Base-by-base conservation (phyloP, 23 tunicate species). In the Halocynthia roretzi region DNA sequence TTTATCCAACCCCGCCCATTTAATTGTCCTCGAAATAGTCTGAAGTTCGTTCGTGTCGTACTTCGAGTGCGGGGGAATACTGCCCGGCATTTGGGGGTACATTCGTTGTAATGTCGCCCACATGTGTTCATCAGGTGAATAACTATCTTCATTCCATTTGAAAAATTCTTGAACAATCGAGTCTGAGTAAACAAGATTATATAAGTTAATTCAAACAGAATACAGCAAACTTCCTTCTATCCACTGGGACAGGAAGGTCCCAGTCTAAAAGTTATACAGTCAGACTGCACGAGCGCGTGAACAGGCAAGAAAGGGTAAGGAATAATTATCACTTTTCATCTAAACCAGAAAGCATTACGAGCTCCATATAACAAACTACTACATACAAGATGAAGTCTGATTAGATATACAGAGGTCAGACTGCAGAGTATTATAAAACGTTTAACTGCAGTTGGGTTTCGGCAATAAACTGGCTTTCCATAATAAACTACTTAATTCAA, bases 71-170 rank as follows among this genome's bases (percentile, higher is more conserved):
- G 96, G 99, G 19, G 95, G 99, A 23, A 71, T 68, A 72, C 95
- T 89, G 5, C 99, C 99, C 5, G 99, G 99, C 10, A 91, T 50
- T 11, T 71, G 76, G 54, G 92, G 92, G 56, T 80, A 82, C 77
- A 70, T 75, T 19, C 99, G 81, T 54, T 85, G 89, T 68, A 96
- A 53, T 12, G 99, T 71, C 19, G 93, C 99, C 99, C 99, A 96
- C 76, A 96, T 69, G 61, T 84, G 91, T 60, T 96, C 99, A 58
- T 96, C 99, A 0, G 99, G 99, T 17, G 99, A 96, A 69, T 89
- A 96, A 8, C 93, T 81, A 74, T 96, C 99, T 70, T 86, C 72
- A 62, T 83, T 81, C 99, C 99, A 96, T 51, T 85, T 72, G 52
- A 96, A 64, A 56, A 96, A 89, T 17, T 68, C 75, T 60, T 82